Evolutionary conservation across 2,113 vertebrate genomes (phyloP), one percentile per base, ranked within the genome.

Genomic region (Etheostoma spectabile): DNA sequence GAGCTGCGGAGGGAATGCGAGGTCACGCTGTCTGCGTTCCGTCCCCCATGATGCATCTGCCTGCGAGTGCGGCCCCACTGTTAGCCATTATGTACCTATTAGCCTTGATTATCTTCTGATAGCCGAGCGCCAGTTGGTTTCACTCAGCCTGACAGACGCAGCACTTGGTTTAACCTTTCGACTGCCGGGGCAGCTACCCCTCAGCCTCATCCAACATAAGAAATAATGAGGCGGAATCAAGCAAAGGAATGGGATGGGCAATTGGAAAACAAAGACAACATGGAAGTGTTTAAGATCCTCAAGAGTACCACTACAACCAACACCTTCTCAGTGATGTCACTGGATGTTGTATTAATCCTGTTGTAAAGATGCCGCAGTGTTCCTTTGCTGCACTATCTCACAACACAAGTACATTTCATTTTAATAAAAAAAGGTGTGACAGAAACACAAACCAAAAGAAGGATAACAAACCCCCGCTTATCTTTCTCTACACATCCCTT

Each of bases 81-180:
- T 96, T 97, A 96, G 94, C 96, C 95, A 98, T 98, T 98, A 98
- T 97, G 96, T 97, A 97, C 96, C 97, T 97, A 99, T 99, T 99
- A 98, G 96, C 94, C 95, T 96, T 97, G 97, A 99, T 98, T 97
- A 97, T 96, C 96, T 97, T 96, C 96, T 98, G 96, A 97, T 98
- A 97, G 96, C 91, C 82, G 91, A 94, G 94, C 93, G 91, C 95
- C 96, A 96, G 96, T 97, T 97, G 97, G 96, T 96, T 98, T 99
- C 96, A 96, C 96, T 99, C 96, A 97, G 95, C 94, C 95, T 97
- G 97, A 97, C 96, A 97, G 95, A 95, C 94, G 92, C 96, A 94
- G 95, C 95, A 95, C 96, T 97, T 97, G 96, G 96, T 97, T 99
- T 98, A 97, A 98, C 96, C 97, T 97, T 96, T 97, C 95, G 95